A percentile compares a stretch with the other conserved stretches of the same genome.
phyloP scores from a whole-genome alignment of 2,113 vertebrate genomes.

The Proterorhinus semilunaris region DNA sequence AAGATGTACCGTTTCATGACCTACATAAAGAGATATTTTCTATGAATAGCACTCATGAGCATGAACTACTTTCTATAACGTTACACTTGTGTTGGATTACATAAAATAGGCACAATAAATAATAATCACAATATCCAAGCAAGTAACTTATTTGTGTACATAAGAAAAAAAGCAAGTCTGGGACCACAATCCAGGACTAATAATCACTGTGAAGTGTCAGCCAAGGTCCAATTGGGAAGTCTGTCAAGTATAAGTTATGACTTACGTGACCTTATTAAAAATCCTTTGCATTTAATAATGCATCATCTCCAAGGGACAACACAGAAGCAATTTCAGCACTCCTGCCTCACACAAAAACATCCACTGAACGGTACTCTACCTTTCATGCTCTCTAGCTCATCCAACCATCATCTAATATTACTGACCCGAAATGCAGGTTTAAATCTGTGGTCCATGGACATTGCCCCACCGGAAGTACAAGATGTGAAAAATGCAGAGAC shows the following conservation, averaged over 20 bases:
- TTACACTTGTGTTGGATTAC: neutral
- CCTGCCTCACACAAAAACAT: too few relatives aligned
- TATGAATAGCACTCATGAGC: too few relatives aligned
- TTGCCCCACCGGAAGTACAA: neutral
- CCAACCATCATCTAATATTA: neutral
- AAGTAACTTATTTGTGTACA: neutral
- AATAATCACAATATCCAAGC: neutral
- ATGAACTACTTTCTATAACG: too few relatives aligned
- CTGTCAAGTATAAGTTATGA: constrained; percentile 13
- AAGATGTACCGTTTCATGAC: too few relatives aligned
- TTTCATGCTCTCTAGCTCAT: too few relatives aligned
- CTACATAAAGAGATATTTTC: too few relatives aligned
- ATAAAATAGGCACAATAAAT: neutral
- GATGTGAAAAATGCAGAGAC: neutral
- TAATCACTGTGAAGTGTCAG: constrained; percentile 10
- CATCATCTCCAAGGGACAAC: constrained; percentile 26
- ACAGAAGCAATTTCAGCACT: too few relatives aligned
- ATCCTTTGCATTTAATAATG: constrained; percentile 17
- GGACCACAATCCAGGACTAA: constrained; percentile 26
- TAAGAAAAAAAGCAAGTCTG: constrained; percentile 8
- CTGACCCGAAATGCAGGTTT: neutral
- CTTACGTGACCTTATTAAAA: constrained; percentile 12
- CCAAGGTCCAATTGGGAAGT: neutral
- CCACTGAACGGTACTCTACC: too few relatives aligned
- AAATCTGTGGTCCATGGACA: neutral